These are phyloP conservation scores for Glossosoma conforme DNA, from an alignment of 1,140 invertebrate genomes.

Conservation along the genomic window DNA sequence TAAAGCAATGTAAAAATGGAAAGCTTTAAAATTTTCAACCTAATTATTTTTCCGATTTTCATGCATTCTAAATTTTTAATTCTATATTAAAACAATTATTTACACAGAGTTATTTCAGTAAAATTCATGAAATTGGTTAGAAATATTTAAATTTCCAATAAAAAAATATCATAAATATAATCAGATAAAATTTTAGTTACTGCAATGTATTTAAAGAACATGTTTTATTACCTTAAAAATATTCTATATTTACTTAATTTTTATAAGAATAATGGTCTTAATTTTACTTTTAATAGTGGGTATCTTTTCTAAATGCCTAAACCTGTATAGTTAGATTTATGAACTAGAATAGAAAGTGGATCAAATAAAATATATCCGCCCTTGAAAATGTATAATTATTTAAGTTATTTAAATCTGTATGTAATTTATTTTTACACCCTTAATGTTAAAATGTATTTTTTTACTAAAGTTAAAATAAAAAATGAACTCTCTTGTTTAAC, in stretches of 20 bases:
- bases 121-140: no score
- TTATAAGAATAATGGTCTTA: not conserved
- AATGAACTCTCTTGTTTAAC: constrained; percentile 3
- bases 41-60: no score
- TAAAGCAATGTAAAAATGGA: no score
- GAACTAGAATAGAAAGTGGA: not conserved
- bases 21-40: no score
- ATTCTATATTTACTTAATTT: not conserved
- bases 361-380: not conserved
- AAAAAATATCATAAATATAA: no score
- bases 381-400: constrained; percentile 5
- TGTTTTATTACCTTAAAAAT: constrained; percentile 2
- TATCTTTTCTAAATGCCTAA: not conserved
- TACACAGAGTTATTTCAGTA: no score
- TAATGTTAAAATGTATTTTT: constrained; percentile 15
- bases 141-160: no score
- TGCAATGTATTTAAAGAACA: no score
- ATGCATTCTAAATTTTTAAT: no score
- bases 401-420: constrained; percentile 21
- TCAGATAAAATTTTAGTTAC: no score
- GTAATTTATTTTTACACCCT: constrained; percentile 27
- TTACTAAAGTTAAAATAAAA: constrained; percentile 10
- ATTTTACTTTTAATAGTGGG: not conserved
- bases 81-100: no score
- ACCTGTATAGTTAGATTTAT: constrained; percentile 6